phyloP scores from a whole-genome alignment of 2,888 invertebrate species.

The Thysanoteuthis rhombus region DNA sequence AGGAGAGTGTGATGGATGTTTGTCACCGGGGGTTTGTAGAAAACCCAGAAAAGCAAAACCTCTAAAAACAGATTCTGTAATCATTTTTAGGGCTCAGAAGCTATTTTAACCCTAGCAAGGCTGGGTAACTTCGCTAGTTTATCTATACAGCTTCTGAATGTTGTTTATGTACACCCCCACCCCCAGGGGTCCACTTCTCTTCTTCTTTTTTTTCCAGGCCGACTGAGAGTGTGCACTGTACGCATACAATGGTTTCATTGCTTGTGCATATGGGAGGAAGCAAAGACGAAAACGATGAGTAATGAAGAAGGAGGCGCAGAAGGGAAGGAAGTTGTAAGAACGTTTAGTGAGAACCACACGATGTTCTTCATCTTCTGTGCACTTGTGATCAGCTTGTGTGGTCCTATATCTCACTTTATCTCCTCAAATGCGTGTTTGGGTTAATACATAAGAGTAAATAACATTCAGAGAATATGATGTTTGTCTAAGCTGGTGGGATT shows the following conservation, averaged over 20 bases:
- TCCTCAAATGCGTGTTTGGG: neutral
- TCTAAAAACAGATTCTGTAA: too few relatives aligned
- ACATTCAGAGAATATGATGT: neutral
- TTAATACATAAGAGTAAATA: neutral
- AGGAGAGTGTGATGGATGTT: too few relatives aligned
- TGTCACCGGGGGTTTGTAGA: too few relatives aligned
- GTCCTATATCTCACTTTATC: constrained; percentile 12
- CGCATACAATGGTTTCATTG: neutral
- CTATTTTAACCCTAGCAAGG: too few relatives aligned
- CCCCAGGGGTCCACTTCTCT: neutral
- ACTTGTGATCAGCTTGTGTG: neutral
- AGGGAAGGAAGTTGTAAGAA: neutral
- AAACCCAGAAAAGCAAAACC: too few relatives aligned
- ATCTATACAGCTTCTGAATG: neutral
- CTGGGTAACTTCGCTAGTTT: neutral
- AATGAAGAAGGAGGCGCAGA: neutral
- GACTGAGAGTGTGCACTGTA: neutral
- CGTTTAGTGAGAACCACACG: neutral
- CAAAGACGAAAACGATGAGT: neutral
- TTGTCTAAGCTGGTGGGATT: neutral
- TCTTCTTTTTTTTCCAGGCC: neutral
- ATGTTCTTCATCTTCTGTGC: neutral
- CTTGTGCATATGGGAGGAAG: neutral
- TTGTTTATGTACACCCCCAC: neutral
- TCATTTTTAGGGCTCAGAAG: too few relatives aligned